Conservation (phyloP, 1,140 invertebrate species). For the Bombyx mandarina region DNA sequence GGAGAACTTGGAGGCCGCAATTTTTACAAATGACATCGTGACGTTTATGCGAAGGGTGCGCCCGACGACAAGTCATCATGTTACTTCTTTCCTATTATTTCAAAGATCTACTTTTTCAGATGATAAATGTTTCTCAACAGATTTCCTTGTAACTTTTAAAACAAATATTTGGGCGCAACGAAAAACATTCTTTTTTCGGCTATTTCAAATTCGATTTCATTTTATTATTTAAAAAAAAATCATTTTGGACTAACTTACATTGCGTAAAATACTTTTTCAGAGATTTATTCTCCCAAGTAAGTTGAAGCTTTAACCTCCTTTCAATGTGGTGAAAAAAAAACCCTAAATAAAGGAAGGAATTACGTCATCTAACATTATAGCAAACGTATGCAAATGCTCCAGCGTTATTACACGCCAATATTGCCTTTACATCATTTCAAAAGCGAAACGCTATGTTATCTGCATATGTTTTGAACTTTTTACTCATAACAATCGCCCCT, state of each 20-base stretch:
- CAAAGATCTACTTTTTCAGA: conserved; percentile 25
- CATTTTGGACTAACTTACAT: neutral
- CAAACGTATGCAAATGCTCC: conserved; percentile 7
- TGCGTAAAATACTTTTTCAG: neutral
- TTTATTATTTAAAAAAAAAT: too few relatives aligned
- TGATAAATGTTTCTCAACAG: too few relatives aligned
- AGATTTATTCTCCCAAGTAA: neutral
- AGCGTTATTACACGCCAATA: conserved; percentile 25
- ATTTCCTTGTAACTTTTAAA: too few relatives aligned
- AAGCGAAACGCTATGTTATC: conserved; percentile 34
- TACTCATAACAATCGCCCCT: conserved; percentile 53
- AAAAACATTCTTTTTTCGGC: too few relatives aligned
- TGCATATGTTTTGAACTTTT: conserved; percentile 50
- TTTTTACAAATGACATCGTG: conserved; percentile 70
- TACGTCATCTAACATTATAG: too few relatives aligned
- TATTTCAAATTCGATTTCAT: too few relatives aligned
- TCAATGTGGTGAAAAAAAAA: too few relatives aligned
- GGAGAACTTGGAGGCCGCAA: conserved; percentile 61
- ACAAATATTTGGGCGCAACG: too few relatives aligned
- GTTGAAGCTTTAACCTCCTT: too few relatives aligned
- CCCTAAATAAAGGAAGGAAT: too few relatives aligned
- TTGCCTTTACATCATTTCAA: conserved; percentile 35
- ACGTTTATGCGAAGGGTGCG: conserved; percentile 60
- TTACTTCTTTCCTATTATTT: conserved; percentile 64
- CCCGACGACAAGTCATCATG: conserved; percentile 62